Conservation (phyloP, 2,113 vertebrate genomes). For the Todiramphus saurophagus region DNA sequence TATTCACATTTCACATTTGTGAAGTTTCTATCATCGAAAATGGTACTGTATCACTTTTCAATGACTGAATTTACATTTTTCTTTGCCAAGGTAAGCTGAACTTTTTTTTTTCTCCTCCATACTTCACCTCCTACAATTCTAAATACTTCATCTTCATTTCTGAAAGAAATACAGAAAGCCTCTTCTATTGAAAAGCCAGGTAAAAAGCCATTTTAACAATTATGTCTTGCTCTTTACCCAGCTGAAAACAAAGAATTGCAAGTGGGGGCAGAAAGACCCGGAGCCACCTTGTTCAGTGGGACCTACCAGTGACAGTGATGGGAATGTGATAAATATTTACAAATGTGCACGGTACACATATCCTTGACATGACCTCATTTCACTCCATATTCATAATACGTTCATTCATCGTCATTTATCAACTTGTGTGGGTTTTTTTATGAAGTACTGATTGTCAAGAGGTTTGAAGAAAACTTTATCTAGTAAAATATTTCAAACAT, state of each 20-base stretch:
- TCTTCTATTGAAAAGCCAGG: not conserved
- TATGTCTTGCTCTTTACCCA: not conserved
- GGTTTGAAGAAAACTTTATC: constrained; percentile 41
- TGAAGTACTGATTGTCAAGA: constrained; percentile 62
- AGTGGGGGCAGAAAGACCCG: not conserved
- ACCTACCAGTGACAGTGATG: not conserved
- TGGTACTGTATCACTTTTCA: not conserved
- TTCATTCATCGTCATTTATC: constrained; percentile 64
- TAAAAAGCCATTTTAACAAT: not conserved
- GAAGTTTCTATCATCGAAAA: not conserved
- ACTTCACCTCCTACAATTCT: not conserved
- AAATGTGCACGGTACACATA: not conserved
- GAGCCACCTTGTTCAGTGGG: not conserved
- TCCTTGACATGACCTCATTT: constrained; percentile 41
- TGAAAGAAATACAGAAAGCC: not conserved
- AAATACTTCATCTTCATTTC: not conserved
- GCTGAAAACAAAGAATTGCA: not conserved
- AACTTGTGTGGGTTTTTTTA: not conserved
- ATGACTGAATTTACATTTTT: not conserved
- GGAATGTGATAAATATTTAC: constrained; percentile 59
- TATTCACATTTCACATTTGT: not conserved
- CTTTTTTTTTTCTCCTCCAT: not conserved
- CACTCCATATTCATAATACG: constrained; percentile 49
- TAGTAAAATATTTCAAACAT: constrained; percentile 63
- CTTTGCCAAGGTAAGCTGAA: not conserved